Conservation (phyloP, 2,888 invertebrate genomes). For the Ctena decussata region DNA sequence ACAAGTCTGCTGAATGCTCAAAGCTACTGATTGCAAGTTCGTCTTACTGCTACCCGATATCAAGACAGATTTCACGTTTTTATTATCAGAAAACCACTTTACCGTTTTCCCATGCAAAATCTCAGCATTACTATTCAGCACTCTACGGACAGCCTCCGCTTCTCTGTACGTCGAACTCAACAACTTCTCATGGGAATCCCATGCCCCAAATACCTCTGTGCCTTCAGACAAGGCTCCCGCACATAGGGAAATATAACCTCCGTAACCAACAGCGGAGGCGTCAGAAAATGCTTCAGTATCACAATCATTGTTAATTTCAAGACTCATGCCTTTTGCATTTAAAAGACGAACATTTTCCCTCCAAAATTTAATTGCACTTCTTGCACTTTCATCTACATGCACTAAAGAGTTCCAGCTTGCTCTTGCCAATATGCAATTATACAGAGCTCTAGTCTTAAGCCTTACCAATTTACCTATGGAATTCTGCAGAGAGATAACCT, state of each 20-base stretch:
- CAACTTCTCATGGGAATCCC: conserved; percentile 32
- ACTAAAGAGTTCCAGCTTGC: conserved; percentile 43
- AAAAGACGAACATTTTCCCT: conserved; percentile 23
- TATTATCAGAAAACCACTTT: conserved; percentile 41
- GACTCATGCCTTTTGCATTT: conserved; percentile 1
- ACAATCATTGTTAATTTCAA: background rate
- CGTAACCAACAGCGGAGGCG: conserved; percentile 44
- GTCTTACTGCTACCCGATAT: conserved; percentile 34
- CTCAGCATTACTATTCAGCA: conserved; percentile 18
- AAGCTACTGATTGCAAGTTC: conserved; percentile 35
- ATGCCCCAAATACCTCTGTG: conserved; percentile 31
- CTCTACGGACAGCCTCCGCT: conserved; percentile 47
- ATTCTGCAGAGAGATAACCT: conserved; percentile 38
- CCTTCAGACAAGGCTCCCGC: background rate
- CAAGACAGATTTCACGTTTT: conserved; percentile 33
- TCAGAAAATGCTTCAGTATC: conserved; percentile 35
- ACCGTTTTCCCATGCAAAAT: conserved; percentile 31
- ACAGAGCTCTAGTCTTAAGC: conserved; percentile 24
- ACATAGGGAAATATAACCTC: conserved; percentile 29
- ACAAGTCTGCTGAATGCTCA: conserved; percentile 41
- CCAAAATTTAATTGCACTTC: conserved; percentile 30
- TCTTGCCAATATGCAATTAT: conserved; percentile 24
- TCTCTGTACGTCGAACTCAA: conserved; percentile 61
- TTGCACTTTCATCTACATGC: conserved; percentile 18
- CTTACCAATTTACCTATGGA: conserved; percentile 32